A percentile compares a stretch with the other conserved stretches of the same genome.
Evolutionary conservation across 2,888 invertebrate genomes (phyloP).

Genomic region (Luffia ferchaultella): DNA sequence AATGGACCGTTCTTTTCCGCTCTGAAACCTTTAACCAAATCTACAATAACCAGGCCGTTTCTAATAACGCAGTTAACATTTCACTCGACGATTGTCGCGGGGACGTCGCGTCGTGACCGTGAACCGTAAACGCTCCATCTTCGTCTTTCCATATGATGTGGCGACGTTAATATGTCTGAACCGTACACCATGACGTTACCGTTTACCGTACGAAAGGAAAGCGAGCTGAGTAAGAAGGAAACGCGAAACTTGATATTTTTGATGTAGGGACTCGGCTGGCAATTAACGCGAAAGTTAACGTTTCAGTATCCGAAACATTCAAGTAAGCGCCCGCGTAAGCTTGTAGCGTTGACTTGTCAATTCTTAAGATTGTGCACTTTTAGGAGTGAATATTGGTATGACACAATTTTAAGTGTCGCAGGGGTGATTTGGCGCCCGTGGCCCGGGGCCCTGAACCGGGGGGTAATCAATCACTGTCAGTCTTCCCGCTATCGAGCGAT

Average conservation of each 20-base stretch:
- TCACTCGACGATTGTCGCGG: background rate
- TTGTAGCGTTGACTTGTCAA: no score
- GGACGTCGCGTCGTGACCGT: background rate
- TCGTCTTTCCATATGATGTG: background rate
- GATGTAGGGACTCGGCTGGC: background rate
- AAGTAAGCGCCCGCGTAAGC: no score
- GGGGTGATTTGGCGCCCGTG: background rate
- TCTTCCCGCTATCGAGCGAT: constrained; percentile 43
- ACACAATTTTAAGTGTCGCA: no score
- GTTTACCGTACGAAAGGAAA: background rate
- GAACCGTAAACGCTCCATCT: background rate
- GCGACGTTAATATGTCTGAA: background rate
- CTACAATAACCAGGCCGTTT: background rate
- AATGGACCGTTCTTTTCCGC: no score
- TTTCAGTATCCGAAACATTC: constrained; percentile 4
- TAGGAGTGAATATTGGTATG: no score
- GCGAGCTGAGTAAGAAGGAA: background rate
- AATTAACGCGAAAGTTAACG: background rate
- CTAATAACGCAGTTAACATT: background rate
- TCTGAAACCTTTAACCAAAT: background rate
- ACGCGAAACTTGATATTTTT: constrained; percentile 2
- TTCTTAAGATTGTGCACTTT: no score
- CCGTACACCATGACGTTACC: constrained; percentile 3
- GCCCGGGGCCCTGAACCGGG: constrained; percentile 17
- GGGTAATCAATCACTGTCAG: constrained; percentile 56